Evolutionary conservation across 2,113 vertebrate species (phyloP), one percentile per base, ranked within the genome.

Genomic region (Rostratula benghalensis): DNA sequence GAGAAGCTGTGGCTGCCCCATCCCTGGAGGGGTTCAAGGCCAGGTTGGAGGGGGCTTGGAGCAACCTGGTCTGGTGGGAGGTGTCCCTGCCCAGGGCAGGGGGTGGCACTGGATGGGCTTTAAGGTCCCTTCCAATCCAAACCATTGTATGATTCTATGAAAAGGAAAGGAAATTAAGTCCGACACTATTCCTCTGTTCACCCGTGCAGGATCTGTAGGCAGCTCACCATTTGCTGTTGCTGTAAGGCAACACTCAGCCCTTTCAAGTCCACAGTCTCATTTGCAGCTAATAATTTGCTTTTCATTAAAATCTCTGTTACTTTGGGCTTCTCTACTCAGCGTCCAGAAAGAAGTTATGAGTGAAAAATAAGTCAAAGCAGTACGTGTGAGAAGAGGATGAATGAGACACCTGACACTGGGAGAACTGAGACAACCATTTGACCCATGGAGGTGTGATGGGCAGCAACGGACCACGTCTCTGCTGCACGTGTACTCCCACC

Each of bases 171-270:
- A 84, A 75, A 79, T 1, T 3, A 79, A 82, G 33, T 28, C 35
- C 13, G 19, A 48, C 19, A 11, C 39, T 63, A 6, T 31, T 68
- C 7, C 53, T 51, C 17, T 1, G 2, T 33, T 41, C 16, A 23
- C 18, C 46, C 20, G 8, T 0, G 0, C 11, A 68, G 64, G 30
- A 45, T 61, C 30, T 12, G 54, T 13, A 1, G 9, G 4, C 41
- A 48, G 51, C 33, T 35, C 31, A 33, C 24, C 22, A 8, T 59
- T 41, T 65, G 46, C 28, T 5, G n/a, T n/a, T 24, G 31, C 70
- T 73, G n/a, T 10, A 30, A 2, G 1, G 23, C 10, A 56, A 48
- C 45, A 22, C n/a, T 63, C 5, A 3, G 20, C 27, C 70, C 76
- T 78, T 61, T 31, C 37, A 64, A 23, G 2, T 67, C 46, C 71